Evolutionary conservation across 2,113 vertebrate genomes (phyloP), one percentile per base, ranked within the genome.

Genomic region (Procavia capensis): DNA sequence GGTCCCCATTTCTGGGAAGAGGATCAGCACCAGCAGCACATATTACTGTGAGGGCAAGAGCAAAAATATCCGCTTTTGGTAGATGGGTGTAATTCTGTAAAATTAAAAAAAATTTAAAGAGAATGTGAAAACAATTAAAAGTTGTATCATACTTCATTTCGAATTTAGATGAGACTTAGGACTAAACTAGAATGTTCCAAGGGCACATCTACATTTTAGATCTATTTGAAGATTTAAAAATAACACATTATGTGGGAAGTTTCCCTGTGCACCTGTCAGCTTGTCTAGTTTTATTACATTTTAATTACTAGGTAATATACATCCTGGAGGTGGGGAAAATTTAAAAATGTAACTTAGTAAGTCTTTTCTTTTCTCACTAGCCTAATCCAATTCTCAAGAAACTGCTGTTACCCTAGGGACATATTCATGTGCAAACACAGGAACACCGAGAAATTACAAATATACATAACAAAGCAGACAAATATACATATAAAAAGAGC

Each of bases 11-110:
- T 85, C 98, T 99, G 43, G 99, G 99, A 95, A 99, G 99, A 91
- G 90, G 99, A 89, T 99, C 99, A 5, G 99, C 99, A 57, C 99
- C 99, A 50, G 99, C 99, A 88, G 99, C 99, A 89, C 99, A 99
- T 54, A 99, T 97, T 61, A 99, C 99, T 2, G 99, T 99, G 97
- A 99, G 98, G 72, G 99, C 99, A 68, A 99, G 98, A 89, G 99
- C 99, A 98, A 99, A 99, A 96, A 99, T 99, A 97, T 99, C 99
- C 0, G 99, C 99, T 98, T 99, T 99, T 0, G 98, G 99, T 96
- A 99, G 96, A 94, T 99, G 98, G 82, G 98, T 99, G 88, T 99
- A 99, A 94, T 99, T 99, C 99, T 99, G 88, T 25, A 94, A 95
- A 95, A 95, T 81, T 76, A 7, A 64, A 86, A 83, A 59, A 50